Percentiles rank a stretch among this genome's conserved stretches.
phyloP scores from a whole-genome alignment of 2,113 vertebrate genomes.

The Hipposideros armiger region DNA sequence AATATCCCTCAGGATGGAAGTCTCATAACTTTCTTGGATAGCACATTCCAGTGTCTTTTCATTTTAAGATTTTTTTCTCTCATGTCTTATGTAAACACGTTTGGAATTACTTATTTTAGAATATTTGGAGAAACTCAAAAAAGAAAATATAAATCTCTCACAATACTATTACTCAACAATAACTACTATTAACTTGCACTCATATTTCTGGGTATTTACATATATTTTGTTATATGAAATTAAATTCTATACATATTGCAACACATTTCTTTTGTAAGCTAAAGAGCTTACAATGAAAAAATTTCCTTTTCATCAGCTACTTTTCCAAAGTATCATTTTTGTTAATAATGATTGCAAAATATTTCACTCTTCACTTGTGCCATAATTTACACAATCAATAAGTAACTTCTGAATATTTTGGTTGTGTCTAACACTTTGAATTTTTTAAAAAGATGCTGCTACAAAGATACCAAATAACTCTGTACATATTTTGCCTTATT shows the following conservation, averaged over 20 bases:
- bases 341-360: background rate
- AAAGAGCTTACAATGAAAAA: background rate
- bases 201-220: conserved; percentile 17
- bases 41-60: background rate
- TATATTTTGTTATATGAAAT: background rate
- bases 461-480: background rate
- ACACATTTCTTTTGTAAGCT: background rate
- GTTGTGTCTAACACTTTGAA: background rate
- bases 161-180: background rate
- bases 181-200: background rate
- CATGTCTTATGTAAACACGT: background rate
- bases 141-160: conserved; percentile 24
- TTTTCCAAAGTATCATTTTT: conserved; percentile 17
- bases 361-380: background rate
- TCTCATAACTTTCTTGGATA: background rate
- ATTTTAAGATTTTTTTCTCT: background rate
- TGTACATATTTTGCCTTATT: background rate
- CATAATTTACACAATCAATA: conserved; percentile 23
- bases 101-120: conserved; percentile 46
- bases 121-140: conserved; percentile 1
- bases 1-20: background rate
- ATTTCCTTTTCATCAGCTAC: background rate
- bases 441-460: background rate
- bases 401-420: background rate
- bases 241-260: background rate